These are phyloP conservation scores for Strix occidentalis DNA, from an alignment of 2,797 vertebrate species.

Conservation along the genomic window DNA sequence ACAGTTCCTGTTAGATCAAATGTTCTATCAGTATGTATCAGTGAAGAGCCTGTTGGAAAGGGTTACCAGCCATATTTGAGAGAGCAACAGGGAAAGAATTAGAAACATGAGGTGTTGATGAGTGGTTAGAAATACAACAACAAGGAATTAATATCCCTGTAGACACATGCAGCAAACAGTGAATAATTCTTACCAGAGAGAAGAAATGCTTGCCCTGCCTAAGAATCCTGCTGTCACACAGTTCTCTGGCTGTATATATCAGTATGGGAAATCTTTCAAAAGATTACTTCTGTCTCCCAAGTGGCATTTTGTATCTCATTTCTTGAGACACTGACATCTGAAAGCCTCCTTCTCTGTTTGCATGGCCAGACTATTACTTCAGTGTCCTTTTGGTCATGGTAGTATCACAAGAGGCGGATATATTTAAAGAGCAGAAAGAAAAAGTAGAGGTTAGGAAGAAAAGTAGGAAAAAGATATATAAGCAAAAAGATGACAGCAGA, in stretches of 20 bases:
- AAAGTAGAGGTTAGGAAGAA: background rate
- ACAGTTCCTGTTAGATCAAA: background rate
- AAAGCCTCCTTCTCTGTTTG: background rate
- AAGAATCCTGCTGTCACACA: background rate
- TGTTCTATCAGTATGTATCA: background rate
- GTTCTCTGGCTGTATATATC: background rate
- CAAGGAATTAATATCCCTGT: background rate
- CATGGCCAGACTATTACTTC: background rate
- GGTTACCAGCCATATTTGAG: background rate
- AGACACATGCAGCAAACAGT: background rate
- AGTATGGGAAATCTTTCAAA: background rate
- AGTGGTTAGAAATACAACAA: background rate
- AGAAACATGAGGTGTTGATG: background rate
- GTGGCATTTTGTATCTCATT: constrained; percentile 3
- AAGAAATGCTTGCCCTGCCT: background rate
- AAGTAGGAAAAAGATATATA: background rate
- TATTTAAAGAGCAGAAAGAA: background rate
- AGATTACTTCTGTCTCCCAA: background rate
- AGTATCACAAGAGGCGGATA: background rate
- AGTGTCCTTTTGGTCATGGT: background rate
- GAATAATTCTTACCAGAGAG: background rate
- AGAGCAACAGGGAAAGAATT: background rate
- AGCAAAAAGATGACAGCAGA: background rate
- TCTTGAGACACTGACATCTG: background rate
- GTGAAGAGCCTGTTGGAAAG: background rate